A percentile compares a stretch with the other conserved stretches of the same genome.
Evolutionary conservation across 1,140 invertebrate species (phyloP).

Genomic region (Drosophila lini): DNA sequence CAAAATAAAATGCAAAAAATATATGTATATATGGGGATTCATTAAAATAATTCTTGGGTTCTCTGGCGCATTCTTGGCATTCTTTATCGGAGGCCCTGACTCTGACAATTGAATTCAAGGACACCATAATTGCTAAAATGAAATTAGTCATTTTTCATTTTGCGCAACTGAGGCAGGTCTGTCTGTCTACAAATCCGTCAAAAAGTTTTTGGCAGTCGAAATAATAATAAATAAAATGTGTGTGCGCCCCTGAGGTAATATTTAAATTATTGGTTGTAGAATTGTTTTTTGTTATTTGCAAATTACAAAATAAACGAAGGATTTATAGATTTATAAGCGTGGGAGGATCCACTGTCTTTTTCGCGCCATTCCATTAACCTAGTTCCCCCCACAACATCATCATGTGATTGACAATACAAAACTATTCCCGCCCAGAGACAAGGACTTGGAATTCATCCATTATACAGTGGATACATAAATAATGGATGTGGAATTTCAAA

Average conservation of each 20-base stretch:
- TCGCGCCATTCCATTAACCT: constrained; percentile 57
- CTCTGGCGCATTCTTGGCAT: constrained; percentile 42
- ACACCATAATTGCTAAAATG: constrained; percentile 66
- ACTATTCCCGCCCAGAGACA: constrained; percentile 28
- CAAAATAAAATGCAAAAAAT: constrained; percentile 11
- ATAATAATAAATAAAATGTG: not conserved
- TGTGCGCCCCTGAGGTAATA: constrained; percentile 11
- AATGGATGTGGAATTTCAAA: constrained; percentile 40
- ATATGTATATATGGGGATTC: not conserved
- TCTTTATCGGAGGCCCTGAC: constrained; percentile 64
- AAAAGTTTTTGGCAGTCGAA: constrained; percentile 44
- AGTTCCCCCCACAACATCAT: constrained; percentile 46
- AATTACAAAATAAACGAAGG: constrained; percentile 2
- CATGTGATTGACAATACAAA: constrained; percentile 51
- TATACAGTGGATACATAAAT: constrained; percentile 53
- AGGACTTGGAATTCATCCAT: constrained; percentile 19
- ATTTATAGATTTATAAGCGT: not conserved
- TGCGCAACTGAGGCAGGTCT: constrained; percentile 47
- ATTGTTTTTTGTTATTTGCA: not conserved
- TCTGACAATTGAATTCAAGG: constrained; percentile 78
- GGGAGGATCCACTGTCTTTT: not conserved
- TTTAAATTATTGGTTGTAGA: not conserved
- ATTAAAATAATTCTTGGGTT: constrained; percentile 23
- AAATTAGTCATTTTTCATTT: constrained; percentile 65
- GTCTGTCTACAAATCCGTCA: constrained; percentile 44